Conservation (phyloP, 2,113 vertebrate genomes). For the Axis porcinus region DNA sequence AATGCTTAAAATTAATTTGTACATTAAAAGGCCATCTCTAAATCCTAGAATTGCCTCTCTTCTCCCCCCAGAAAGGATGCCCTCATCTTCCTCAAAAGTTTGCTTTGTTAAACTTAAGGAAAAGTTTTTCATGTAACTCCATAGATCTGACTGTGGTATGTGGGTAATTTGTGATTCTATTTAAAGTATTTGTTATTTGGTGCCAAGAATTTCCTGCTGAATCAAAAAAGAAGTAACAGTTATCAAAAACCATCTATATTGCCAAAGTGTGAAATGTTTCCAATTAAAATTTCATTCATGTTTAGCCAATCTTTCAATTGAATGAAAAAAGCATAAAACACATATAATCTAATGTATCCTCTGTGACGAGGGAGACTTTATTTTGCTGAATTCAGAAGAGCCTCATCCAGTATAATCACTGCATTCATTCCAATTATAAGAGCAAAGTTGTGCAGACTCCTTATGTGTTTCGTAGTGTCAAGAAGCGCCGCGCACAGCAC, state of each 20-base stretch:
- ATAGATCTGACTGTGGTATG: slow-evolving; percentile 40
- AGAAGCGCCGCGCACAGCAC: slow-evolving; percentile 81
- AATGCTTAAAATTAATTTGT: neutral
- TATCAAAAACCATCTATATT: slow-evolving; percentile 81
- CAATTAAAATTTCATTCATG: slow-evolving; percentile 88
- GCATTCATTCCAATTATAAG: slow-evolving; percentile 87
- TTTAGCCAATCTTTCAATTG: slow-evolving; percentile 88
- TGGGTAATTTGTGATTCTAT: slow-evolving; percentile 65
- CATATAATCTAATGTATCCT: slow-evolving; percentile 83
- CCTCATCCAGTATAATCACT: slow-evolving; percentile 85
- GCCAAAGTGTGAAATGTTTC: slow-evolving; percentile 83
- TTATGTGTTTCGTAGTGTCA: slow-evolving; percentile 81
- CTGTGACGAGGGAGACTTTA: slow-evolving; percentile 82
- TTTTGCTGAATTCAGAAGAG: slow-evolving; percentile 85
- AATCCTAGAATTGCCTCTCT: neutral
- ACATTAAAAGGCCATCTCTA: neutral
- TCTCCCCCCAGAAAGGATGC: neutral
- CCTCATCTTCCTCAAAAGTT: neutral
- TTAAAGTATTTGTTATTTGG: slow-evolving; percentile 66
- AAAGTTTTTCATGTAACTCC: neutral
- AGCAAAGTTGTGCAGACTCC: slow-evolving; percentile 85
- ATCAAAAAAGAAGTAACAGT: slow-evolving; percentile 72
- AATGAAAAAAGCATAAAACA: slow-evolving; percentile 87
- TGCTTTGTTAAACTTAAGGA: neutral
- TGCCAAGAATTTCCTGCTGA: slow-evolving; percentile 56